Evolutionary conservation across 1,140 invertebrate species (phyloP).

Genomic region (Daktulosphaira vitifoliae): DNA sequence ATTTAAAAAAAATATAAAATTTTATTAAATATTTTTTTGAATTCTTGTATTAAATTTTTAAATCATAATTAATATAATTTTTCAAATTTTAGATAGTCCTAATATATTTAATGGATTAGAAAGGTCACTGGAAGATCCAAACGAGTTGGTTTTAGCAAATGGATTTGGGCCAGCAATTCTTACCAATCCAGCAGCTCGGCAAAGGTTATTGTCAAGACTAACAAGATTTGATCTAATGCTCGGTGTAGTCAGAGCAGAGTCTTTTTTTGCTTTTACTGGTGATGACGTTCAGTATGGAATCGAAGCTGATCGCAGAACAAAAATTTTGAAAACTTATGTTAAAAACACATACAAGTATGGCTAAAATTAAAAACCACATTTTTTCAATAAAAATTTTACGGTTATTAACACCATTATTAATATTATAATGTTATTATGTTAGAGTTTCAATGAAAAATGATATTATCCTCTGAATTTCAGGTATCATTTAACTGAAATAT

Average conservation of each 20-base stretch:
- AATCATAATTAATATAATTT: too few relatives aligned
- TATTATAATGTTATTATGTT: too few relatives aligned
- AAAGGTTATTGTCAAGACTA: conserved; percentile 62
- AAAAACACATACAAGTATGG: conserved; percentile 80
- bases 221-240: conserved; percentile 86
- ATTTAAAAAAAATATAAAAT: too few relatives aligned
- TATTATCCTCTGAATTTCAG: conserved; percentile 18
- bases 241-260: conserved; percentile 77
- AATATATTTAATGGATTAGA: conserved; percentile 19
- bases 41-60: too few relatives aligned
- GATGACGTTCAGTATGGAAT: conserved; percentile 88
- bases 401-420: too few relatives aligned
- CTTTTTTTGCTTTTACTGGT: conserved; percentile 79
- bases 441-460: neutral
- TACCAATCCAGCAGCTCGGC: neutral
- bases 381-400: too few relatives aligned
- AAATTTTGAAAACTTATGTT: conserved; percentile 84
- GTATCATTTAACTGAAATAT: conserved; percentile 66
- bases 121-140: conserved; percentile 18
- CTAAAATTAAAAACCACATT: too few relatives aligned
- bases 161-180: conserved; percentile 19
- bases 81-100: neutral
- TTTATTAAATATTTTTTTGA: too few relatives aligned
- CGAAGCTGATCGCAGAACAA: conserved; percentile 73
- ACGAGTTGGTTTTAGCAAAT: conserved; percentile 12